Conservation (phyloP, 2,888 invertebrate genomes). For the Dryocosmus kuriphilus region DNA sequence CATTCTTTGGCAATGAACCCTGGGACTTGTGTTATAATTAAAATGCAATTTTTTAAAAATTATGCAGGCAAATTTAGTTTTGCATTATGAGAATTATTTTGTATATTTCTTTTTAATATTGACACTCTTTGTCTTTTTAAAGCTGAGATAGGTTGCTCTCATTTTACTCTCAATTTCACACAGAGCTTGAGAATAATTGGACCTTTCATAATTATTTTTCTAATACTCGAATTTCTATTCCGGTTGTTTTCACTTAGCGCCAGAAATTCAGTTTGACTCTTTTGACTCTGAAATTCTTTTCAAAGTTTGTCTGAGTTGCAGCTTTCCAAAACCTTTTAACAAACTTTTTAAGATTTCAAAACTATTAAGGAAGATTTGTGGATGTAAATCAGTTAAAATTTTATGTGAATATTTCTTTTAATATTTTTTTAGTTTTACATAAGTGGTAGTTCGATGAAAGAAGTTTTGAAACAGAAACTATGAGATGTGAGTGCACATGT, state of each 20-base stretch:
- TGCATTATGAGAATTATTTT: neutral
- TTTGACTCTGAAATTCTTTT: neutral
- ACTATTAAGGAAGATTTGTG: neutral
- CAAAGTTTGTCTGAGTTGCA: too few relatives aligned
- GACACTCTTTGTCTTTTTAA: neutral
- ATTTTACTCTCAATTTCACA: neutral
- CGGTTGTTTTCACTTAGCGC: neutral
- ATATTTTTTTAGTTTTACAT: neutral
- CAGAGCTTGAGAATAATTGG: neutral
- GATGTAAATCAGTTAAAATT: neutral
- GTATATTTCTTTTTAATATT: neutral
- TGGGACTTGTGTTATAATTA: too few relatives aligned
- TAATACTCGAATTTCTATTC: neutral
- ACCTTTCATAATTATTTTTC: too few relatives aligned
- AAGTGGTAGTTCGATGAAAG: neutral
- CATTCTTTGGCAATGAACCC: too few relatives aligned
- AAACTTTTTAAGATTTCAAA: neutral
- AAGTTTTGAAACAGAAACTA: slow-evolving; percentile 3
- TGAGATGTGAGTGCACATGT: slow-evolving; percentile 19
- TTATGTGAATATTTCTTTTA: neutral
- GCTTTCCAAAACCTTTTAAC: neutral
- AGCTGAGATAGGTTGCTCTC: neutral
- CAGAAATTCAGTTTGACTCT: neutral
- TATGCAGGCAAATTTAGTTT: slow-evolving; percentile 4
- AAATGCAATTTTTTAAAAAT: slow-evolving; percentile 13